Evolutionary conservation across 2,113 vertebrate species (phyloP).

Genomic region (Malurus melanocephalus): DNA sequence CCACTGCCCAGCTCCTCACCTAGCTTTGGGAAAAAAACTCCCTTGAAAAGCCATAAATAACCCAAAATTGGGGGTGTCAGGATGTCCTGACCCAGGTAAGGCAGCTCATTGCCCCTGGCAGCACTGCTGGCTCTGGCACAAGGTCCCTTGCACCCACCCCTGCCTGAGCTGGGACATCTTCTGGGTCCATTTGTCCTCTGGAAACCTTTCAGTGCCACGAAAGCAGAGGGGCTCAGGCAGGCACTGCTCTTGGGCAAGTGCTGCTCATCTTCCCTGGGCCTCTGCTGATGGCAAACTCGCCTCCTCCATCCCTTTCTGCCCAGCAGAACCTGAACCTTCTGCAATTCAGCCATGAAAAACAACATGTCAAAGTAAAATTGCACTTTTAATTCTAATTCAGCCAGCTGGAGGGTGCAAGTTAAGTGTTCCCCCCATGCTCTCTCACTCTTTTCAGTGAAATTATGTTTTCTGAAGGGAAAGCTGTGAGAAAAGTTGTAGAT

Average conservation of each 20-base stretch:
- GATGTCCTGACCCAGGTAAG: neutral
- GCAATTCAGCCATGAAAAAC: neutral
- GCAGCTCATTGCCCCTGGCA: neutral
- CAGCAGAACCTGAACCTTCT: neutral
- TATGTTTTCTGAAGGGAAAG: neutral
- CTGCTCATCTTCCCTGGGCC: fast-evolving
- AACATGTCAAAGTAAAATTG: neutral
- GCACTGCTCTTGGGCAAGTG: too few species aligned
- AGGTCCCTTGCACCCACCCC: neutral
- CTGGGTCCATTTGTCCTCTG: neutral
- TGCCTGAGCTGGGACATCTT: neutral
- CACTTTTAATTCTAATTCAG: neutral
- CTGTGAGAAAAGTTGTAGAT: neutral
- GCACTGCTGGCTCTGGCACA: neutral
- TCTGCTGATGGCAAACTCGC: neutral
- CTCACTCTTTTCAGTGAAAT: neutral
- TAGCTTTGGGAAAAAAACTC: neutral
- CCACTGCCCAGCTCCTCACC: neutral
- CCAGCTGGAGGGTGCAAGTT: neutral
- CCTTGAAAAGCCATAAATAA: neutral
- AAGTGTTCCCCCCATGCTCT: neutral
- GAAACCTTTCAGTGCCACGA: neutral
- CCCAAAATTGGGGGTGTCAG: neutral
- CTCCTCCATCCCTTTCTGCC: neutral
- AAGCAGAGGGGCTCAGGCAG: fast-evolving